A percentile compares a stretch with the other conserved stretches of the same genome.
Evolutionary conservation across 2,113 vertebrate species (phyloP).

Genomic region (Triplophysa dalaica): DNA sequence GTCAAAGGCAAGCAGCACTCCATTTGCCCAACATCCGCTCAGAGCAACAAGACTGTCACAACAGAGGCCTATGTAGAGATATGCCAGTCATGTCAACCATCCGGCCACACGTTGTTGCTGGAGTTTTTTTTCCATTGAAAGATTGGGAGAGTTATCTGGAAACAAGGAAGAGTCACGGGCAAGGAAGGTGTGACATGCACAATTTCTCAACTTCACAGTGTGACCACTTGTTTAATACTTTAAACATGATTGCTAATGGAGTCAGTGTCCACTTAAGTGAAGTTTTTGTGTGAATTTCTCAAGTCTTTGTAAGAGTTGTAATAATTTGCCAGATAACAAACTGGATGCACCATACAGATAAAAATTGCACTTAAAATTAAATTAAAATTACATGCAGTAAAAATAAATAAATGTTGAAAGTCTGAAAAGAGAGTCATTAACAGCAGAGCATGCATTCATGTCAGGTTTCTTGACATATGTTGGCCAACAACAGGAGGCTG

Average conservation of each 20-base stretch:
- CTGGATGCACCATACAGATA: too few relatives aligned
- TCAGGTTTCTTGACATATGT: slow-evolving; percentile 41
- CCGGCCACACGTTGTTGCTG: slow-evolving; percentile 2
- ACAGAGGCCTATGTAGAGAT: neutral
- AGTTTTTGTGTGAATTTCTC: too few relatives aligned
- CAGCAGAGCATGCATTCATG: slow-evolving; percentile 43
- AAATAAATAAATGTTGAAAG: neutral
- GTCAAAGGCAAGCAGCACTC: neutral
- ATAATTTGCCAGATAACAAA: too few relatives aligned
- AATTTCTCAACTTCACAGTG: neutral
- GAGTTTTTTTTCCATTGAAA: slow-evolving; percentile 23
- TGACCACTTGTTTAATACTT: too few relatives aligned
- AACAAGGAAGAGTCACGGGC: slow-evolving; percentile 7
- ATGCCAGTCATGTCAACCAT: neutral
- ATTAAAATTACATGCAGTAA: neutral
- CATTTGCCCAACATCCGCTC: slow-evolving; percentile 16
- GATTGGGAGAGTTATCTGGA: slow-evolving; percentile 40
- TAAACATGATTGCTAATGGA: too few relatives aligned
- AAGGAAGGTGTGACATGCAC: neutral
- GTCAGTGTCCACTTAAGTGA: too few relatives aligned
- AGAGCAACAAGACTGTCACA: neutral
- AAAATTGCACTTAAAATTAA: too few relatives aligned
- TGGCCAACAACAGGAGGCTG: slow-evolving; percentile 53
- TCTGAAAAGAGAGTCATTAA: neutral
- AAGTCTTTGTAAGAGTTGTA: neutral